Conservation (phyloP, 2,113 vertebrate species). For the Oncorhynchus tshawytscha region DNA sequence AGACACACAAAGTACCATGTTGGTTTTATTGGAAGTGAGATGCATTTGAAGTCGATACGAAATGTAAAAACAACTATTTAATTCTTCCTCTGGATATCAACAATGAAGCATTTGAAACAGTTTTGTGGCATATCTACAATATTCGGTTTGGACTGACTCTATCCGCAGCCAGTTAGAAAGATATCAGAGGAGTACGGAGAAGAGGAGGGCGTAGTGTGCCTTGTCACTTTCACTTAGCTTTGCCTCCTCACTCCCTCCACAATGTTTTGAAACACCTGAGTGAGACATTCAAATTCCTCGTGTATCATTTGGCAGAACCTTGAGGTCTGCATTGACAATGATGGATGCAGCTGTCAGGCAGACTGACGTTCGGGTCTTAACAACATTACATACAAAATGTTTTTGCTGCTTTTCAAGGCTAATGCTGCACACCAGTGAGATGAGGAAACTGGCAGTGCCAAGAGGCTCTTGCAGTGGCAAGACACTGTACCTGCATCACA, state of each 20-base stretch:
- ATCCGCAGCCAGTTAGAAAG: constrained; percentile 8
- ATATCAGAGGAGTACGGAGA: constrained; percentile 27
- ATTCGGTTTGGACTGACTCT: no score
- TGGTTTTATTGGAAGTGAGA: no score
- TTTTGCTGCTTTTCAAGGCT: constrained; percentile 66
- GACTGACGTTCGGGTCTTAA: constrained; percentile 68
- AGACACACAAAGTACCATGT: no score
- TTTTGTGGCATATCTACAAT: no score
- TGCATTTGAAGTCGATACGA: no score
- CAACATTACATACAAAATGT: constrained; percentile 69
- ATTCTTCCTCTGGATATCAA: no score
- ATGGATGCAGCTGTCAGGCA: constrained; percentile 71
- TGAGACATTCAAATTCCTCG: constrained; percentile 58
- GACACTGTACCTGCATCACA: no score
- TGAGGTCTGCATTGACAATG: constrained; percentile 70
- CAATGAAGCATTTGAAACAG: no score
- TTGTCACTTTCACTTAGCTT: constrained; percentile 61
- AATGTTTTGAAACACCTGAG: constrained; percentile 61
- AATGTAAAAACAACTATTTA: no score
- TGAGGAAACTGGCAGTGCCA: constrained; percentile 24
- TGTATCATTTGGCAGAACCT: constrained; percentile 67
- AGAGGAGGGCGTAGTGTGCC: constrained; percentile 50
- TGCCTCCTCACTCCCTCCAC: constrained; percentile 28
- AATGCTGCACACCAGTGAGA: constrained; percentile 47
- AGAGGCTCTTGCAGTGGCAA: background rate